phyloP scores from a whole-genome alignment of 2,797 vertebrate species.

The Syngnathus acus region DNA sequence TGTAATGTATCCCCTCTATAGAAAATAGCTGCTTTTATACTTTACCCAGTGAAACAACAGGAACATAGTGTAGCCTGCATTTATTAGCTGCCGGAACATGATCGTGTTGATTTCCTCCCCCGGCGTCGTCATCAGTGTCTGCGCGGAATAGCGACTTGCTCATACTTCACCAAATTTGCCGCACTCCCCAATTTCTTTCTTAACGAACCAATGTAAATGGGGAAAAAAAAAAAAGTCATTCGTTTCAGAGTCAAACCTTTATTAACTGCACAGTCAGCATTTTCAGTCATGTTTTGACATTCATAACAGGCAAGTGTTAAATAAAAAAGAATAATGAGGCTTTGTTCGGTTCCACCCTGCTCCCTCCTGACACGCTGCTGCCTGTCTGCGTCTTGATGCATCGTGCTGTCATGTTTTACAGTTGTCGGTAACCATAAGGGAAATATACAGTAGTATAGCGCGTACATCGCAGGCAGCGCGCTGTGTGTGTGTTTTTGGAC shows the following conservation, averaged over 20 bases:
- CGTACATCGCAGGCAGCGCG: slow-evolving; percentile 19
- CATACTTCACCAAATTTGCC: not conserved
- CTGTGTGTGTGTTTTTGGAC: slow-evolving; percentile 5
- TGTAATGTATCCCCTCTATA: not conserved
- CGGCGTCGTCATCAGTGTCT: not conserved
- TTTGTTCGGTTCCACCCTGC: too few relatives aligned
- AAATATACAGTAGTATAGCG: slow-evolving; percentile 16
- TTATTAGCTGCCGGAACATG: not conserved
- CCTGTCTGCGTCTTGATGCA: slow-evolving; percentile 34
- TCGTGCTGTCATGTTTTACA: slow-evolving; percentile 49
- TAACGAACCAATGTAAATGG: not conserved
- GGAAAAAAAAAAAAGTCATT: not conserved
- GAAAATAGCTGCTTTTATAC: not conserved
- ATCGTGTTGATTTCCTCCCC: not conserved
- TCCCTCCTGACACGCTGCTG: too few relatives aligned
- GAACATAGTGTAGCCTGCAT: not conserved
- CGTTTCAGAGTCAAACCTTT: not conserved
- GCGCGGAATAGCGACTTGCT: not conserved
- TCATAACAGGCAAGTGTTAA: not conserved
- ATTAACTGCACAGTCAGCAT: not conserved
- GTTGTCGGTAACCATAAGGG: slow-evolving; percentile 34
- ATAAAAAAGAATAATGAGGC: not conserved
- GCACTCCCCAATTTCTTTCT: not conserved
- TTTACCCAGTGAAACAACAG: not conserved
- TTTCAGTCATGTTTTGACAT: not conserved